phyloP scores from a whole-genome alignment of 35 echinoderm and acorn worm species.

The Ophioderma brevispina region DNA sequence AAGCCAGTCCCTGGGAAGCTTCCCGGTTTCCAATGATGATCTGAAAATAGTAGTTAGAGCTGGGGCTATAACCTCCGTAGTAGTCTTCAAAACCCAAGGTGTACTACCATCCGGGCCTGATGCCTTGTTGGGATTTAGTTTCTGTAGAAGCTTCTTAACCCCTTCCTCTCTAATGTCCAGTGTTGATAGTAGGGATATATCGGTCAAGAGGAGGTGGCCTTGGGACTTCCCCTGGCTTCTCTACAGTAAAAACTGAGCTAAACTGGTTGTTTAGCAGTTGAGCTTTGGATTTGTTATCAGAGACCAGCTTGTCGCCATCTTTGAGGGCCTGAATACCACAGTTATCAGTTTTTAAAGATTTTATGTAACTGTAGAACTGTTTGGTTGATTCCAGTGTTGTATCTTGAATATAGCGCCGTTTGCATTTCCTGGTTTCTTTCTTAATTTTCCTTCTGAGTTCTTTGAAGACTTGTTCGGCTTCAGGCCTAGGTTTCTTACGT shows the following conservation, averaged over 20 bases:
- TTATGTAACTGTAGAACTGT: too few relatives aligned
- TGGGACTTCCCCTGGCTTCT: background rate
- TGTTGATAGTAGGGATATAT: background rate
- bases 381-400: too few relatives aligned
- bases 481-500: background rate
- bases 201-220: background rate
- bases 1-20: background rate
- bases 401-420: too few relatives aligned
- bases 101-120: constrained; percentile 31
- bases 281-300: background rate
- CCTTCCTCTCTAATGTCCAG: background rate
- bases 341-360: too few relatives aligned
- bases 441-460: too few relatives aligned
- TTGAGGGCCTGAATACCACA: too few relatives aligned
- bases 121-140: background rate
- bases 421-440: too few relatives aligned
- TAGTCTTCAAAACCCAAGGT: constrained; percentile 4
- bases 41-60: background rate
- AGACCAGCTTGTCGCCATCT: background rate
- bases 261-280: background rate
- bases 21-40: constrained; percentile 16
- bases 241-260: background rate
- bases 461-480: background rate
- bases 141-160: background rate
- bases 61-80: background rate